phyloP scores from a whole-genome alignment of 2,888 invertebrate genomes.

The Melolontha melolontha region DNA sequence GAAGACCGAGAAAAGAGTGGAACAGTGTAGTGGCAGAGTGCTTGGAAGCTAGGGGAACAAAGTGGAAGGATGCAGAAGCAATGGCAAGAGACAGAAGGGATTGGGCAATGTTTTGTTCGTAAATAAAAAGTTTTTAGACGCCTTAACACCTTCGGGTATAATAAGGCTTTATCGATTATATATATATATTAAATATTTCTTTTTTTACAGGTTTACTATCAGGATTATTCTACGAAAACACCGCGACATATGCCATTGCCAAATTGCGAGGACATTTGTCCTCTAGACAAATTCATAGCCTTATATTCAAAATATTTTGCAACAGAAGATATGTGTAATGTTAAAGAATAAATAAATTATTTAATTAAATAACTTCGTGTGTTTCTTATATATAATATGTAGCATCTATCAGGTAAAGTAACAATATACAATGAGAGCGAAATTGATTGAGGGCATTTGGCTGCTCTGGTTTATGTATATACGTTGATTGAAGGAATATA shows the following conservation, averaged over 20 bases:
- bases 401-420: background rate
- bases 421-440: background rate
- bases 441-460: no score
- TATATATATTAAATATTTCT: constrained; percentile 6
- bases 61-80: no score
- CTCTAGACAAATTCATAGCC: constrained; percentile 25
- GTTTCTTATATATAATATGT: background rate
- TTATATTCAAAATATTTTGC: constrained; percentile 39
- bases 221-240: constrained; percentile 32
- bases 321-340: constrained; percentile 28
- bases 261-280: constrained; percentile 36
- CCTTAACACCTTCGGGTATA: no score
- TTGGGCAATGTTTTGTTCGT: no score
- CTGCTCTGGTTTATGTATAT: no score
- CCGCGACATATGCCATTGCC: constrained; percentile 31
- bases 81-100: no score
- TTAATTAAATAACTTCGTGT: background rate
- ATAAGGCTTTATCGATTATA: no score
- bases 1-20: no score
- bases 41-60: no score
- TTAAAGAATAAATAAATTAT: constrained; percentile 23
- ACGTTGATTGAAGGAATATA: no score
- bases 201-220: constrained; percentile 36
- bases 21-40: no score
- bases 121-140: no score